Evolutionary conservation across 2,888 invertebrate genomes (phyloP).

Genomic region (Helicoverpa assulta): DNA sequence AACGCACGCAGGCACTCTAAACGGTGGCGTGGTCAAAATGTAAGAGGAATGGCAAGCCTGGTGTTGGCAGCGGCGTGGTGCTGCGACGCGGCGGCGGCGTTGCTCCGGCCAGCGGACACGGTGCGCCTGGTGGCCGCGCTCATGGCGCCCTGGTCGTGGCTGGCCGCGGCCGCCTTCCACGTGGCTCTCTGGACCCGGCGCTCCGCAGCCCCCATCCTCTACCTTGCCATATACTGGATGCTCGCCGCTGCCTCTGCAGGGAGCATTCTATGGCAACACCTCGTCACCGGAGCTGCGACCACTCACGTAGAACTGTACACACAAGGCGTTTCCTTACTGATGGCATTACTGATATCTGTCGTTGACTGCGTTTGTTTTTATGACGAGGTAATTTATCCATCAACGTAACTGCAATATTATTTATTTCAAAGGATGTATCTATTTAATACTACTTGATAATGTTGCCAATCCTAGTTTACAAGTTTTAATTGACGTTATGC

Average conservation of each 20-base stretch:
- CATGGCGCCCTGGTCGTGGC: constrained; percentile 82
- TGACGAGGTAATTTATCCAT: constrained; percentile 77
- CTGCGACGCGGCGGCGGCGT: constrained; percentile 77
- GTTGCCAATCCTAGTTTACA: neutral
- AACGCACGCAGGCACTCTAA: constrained; percentile 59
- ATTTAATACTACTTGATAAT: neutral
- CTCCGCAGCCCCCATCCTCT: constrained; percentile 82
- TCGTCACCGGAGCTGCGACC: constrained; percentile 62
- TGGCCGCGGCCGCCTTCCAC: constrained; percentile 83
- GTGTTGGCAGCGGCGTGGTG: constrained; percentile 77
- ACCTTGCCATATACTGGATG: constrained; percentile 86
- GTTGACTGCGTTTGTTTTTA: constrained; percentile 86
- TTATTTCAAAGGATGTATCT: constrained; percentile 17
- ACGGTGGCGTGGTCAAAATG: constrained; percentile 82
- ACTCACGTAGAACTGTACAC: constrained; percentile 77
- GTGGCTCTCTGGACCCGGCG: constrained; percentile 81
- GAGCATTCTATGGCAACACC: constrained; percentile 74
- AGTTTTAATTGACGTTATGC: neutral
- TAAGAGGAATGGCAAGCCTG: constrained; percentile 80
- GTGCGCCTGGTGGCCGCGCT: constrained; percentile 77
- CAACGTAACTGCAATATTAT: constrained; percentile 7
- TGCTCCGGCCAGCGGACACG: constrained; percentile 74
- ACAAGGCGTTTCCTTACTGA: constrained; percentile 73
- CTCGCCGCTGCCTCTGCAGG: constrained; percentile 78
- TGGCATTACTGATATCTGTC: constrained; percentile 75